Conservation (phyloP, 2,888 invertebrate species). For the Phaedon cochleariae region DNA sequence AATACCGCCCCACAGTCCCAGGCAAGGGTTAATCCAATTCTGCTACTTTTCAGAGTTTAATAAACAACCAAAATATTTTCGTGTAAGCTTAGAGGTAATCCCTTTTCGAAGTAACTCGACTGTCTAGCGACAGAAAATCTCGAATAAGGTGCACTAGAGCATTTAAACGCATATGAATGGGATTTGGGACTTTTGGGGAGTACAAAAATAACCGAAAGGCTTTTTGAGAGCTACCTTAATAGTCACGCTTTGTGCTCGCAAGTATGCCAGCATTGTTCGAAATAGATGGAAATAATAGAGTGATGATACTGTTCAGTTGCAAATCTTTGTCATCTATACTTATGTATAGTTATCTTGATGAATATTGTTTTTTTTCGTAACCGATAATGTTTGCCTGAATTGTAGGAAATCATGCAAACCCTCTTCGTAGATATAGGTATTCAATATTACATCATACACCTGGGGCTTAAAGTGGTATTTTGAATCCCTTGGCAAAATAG, state of each 20-base stretch:
- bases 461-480: too few species aligned
- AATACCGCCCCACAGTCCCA: slow-evolving; percentile 26
- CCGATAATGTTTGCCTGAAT: too few species aligned
- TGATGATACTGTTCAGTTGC: background rate
- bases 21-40: slow-evolving; percentile 49
- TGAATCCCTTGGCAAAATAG: too few species aligned
- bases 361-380: too few species aligned
- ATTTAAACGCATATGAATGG: slow-evolving; percentile 33
- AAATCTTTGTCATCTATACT: background rate
- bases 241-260: slow-evolving; percentile 32
- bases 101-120: slow-evolving; percentile 28
- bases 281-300: background rate
- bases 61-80: slow-evolving; percentile 43
- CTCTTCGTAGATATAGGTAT: too few species aligned
- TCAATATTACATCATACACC: too few species aligned
- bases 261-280: background rate
- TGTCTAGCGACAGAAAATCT: slow-evolving; percentile 31
- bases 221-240: slow-evolving; percentile 31
- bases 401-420: too few species aligned
- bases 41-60: slow-evolving; percentile 37
- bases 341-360: too few species aligned
- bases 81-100: slow-evolving; percentile 25
- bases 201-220: slow-evolving; percentile 32
- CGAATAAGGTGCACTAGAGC: slow-evolving; percentile 31
- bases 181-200: slow-evolving; percentile 23